Conservation (phyloP, 2,797 vertebrate species). For the Myotis planiceps region DNA sequence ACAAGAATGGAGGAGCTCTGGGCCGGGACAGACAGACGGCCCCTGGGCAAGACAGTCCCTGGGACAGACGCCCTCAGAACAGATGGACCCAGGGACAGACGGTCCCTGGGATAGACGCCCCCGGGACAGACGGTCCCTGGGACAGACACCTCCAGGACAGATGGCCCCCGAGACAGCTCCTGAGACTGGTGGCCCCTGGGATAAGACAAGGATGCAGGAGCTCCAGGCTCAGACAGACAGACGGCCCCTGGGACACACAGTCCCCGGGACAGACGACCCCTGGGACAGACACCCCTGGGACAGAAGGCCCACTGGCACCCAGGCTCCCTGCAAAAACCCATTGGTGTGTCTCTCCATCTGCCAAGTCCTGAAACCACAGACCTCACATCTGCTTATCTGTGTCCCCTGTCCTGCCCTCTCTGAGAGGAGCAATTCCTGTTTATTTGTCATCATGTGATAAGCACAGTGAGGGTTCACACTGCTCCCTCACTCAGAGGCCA, state of each 20-base stretch:
- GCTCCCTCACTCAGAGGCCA: neutral
- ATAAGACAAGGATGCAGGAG: neutral
- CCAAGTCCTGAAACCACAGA: neutral
- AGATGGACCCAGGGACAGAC: no score
- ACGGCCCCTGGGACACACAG: no score
- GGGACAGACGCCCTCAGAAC: no score
- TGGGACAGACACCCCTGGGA: no score
- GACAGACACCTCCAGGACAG: no score
- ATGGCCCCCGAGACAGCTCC: no score
- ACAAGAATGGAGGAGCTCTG: no score
- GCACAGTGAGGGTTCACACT: neutral
- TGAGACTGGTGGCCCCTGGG: neutral
- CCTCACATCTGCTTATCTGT: neutral
- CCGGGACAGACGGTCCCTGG: neutral
- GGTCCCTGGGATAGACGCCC: no score
- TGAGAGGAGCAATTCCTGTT: neutral
- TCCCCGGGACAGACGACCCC: no score
- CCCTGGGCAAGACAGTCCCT: no score
- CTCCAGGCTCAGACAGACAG: no score
- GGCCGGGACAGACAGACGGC: no score
- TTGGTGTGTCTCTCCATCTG: neutral
- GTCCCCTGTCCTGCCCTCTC: neutral
- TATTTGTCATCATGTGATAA: neutral
- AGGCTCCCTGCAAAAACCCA: rapidly evolving
- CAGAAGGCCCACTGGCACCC: neutral